These are phyloP conservation scores for Indicator indicator DNA, from an alignment of 2,113 vertebrate genomes.

Conservation along the genomic window DNA sequence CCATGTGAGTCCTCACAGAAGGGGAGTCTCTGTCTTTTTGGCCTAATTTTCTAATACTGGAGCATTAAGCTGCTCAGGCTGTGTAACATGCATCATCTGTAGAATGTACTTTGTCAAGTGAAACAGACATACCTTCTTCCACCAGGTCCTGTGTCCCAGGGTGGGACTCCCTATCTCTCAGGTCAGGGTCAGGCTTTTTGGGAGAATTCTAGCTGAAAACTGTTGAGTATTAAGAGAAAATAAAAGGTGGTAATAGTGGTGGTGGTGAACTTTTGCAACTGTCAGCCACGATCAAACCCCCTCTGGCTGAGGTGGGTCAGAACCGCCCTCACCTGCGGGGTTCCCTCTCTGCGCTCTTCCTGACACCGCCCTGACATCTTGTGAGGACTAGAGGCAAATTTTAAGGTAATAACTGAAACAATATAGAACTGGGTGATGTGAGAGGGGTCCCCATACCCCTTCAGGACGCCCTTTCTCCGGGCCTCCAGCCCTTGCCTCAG, in stretches of 20 bases:
- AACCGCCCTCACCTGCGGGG: background rate
- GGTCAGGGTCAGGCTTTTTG: background rate
- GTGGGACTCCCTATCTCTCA: background rate
- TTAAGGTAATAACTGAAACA: rapidly evolving
- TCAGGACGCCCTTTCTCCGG: background rate
- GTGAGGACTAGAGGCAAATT: background rate
- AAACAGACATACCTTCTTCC: background rate
- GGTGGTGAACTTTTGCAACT: rapidly evolving
- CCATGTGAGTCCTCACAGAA: too few relatives aligned
- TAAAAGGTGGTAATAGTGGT: rapidly evolving
- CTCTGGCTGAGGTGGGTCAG: background rate
- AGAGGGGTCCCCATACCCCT: too few relatives aligned
- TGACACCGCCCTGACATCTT: background rate
- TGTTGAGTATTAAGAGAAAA: rapidly evolving
- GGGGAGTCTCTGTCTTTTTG: background rate
- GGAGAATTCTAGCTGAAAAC: background rate
- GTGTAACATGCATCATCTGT: background rate
- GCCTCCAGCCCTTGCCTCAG: too few relatives aligned
- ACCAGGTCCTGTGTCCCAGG: background rate
- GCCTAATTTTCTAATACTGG: background rate
- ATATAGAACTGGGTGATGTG: too few relatives aligned
- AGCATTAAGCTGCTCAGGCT: background rate
- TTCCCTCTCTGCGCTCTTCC: background rate
- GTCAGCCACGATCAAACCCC: rapidly evolving
- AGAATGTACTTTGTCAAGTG: rapidly evolving